Evolutionary conservation across 2,888 invertebrate genomes (phyloP), one percentile per base, ranked within the genome.

Genomic region (Frankliniella fusca): DNA sequence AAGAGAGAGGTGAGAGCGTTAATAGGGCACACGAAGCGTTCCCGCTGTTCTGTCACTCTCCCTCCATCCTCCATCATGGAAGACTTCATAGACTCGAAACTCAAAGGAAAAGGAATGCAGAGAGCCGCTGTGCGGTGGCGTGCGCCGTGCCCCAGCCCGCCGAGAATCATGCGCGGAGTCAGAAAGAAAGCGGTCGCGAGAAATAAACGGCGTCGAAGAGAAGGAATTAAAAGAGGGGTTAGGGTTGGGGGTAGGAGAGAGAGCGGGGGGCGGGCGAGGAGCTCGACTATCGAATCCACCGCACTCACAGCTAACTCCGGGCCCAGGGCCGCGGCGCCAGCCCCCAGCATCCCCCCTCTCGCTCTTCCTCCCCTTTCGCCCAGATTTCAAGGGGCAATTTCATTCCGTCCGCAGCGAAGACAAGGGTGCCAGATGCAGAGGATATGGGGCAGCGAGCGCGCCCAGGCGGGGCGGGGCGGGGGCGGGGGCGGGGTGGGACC

Each of bases 351-450:
- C 65, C 65, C 20, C 65, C 15, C 65, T 20, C 65, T 15, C 70
- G 70, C 70, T 15, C 54, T n/a, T 10, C 70, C 70, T n/a, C 70
- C 70, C 70, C 70, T 5, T 7, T 23, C 23, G 70, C n/a, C 8
- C 70, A 65, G 70, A 70, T 70, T 70, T 70, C 70, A 70, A 70
- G 70, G 70, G 70, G 70, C 70, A 70, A 70, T 70, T 70, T 70
- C 70, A 70, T 70, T 70, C 70, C 23, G 70, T 70, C 70, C n/a
- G 23, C n/a, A 23, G 70, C 70, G 70, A 70, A 70, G 70, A 70
- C 70, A 70, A 70, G 70, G 70, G 70, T 70, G 70, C 70, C 70
- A 70, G 70, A 70, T 70, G 70, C 70, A 70, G 70, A 23, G 70
- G 70, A 70, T 70, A 70, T n/a, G 65, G 54, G 65, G 65, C n/a